Evolutionary conservation across 2,113 vertebrate species (phyloP).

Genomic region (Brevimyrus niger): DNA sequence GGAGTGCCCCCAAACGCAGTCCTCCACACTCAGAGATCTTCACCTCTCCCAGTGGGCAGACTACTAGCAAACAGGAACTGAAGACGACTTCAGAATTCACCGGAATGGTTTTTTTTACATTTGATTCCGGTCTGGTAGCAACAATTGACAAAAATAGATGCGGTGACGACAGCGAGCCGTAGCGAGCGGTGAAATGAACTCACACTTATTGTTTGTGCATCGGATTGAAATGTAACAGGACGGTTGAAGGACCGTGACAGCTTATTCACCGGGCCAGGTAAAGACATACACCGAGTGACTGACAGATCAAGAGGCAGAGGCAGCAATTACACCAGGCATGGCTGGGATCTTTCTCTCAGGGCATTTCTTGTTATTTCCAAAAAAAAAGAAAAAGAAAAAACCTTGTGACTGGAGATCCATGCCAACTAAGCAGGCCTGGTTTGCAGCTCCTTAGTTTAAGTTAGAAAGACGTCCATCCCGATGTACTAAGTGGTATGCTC

Average conservation of each 20-base stretch:
- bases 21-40: not conserved
- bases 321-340: slow-evolving; percentile 45
- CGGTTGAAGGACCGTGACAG: slow-evolving; percentile 27
- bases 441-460: slow-evolving; percentile 4
- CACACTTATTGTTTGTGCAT: slow-evolving; percentile 12
- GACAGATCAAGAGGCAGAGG: slow-evolving; percentile 42
- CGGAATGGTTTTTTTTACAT: not conserved
- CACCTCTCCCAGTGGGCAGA: not conserved
- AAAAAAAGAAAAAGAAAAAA: slow-evolving; percentile 27
- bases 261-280: slow-evolving; percentile 35
- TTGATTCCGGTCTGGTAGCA: not conserved
- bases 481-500: not conserved
- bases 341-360: slow-evolving; percentile 36
- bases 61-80: not conserved
- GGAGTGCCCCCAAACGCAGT: not conserved
- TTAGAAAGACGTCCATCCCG: not conserved
- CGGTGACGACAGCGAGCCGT: not conserved
- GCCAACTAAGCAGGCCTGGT: slow-evolving; percentile 36
- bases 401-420: slow-evolving; percentile 28
- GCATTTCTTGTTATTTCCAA: slow-evolving; percentile 43
- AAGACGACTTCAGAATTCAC: not conserved
- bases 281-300: slow-evolving; percentile 43
- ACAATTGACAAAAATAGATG: slow-evolving; percentile 16
- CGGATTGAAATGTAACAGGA: slow-evolving; percentile 31
- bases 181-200: not conserved